These are phyloP conservation scores for Apodemus agrarius DNA, from an alignment of 2,797 vertebrate genomes.

Conservation along the genomic window DNA sequence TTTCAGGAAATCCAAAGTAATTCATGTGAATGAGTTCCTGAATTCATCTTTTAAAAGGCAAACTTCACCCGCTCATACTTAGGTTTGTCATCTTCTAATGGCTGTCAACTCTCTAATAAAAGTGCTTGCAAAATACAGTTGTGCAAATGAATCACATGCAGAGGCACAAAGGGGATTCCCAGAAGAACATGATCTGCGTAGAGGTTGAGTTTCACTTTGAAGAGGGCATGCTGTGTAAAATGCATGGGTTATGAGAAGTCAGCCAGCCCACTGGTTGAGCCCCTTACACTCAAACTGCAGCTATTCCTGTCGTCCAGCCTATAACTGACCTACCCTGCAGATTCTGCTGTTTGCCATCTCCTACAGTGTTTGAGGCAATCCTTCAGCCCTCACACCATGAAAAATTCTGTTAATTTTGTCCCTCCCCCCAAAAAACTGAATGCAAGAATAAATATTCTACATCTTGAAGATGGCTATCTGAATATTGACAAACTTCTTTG, in stretches of 20 bases:
- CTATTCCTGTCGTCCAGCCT: neutral
- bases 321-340: neutral
- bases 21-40: neutral
- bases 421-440: neutral
- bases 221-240: neutral
- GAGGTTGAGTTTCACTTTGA: neutral
- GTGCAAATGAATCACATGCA: neutral
- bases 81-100: neutral
- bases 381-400: neutral
- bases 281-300: fast-evolving
- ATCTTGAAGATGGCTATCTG: neutral
- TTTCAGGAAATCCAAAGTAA: neutral
- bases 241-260: neutral
- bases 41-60: neutral
- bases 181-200: neutral
- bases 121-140: neutral
- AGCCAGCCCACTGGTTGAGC: neutral
- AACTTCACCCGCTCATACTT: neutral
- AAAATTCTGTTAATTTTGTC: neutral
- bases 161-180: neutral
- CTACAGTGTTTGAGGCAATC: neutral
- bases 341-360: neutral
- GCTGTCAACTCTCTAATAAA: neutral
- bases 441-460: too few species aligned
- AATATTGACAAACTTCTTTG: neutral